phyloP scores from a whole-genome alignment of 2,113 vertebrate genomes.

The Xenopus tropicalis region DNA sequence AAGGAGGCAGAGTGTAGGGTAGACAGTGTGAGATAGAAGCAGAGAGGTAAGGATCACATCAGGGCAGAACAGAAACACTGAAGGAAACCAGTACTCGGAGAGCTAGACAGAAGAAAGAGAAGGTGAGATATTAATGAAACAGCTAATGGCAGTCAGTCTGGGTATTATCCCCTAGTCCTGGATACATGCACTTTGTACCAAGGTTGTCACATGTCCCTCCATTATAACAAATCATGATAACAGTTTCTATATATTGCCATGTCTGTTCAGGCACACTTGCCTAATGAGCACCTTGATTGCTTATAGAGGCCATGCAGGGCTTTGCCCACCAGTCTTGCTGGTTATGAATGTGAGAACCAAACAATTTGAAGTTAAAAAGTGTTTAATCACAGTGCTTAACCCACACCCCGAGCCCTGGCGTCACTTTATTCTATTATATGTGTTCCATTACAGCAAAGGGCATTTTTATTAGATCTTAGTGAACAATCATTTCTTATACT shows the following conservation, averaged over 20 bases:
- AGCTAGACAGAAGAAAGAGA: too few relatives aligned
- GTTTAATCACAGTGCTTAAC: too few relatives aligned
- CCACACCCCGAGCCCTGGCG: too few relatives aligned
- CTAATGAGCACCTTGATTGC: slow-evolving; percentile 32
- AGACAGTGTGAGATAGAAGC: background rate
- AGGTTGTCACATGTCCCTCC: slow-evolving; percentile 10
- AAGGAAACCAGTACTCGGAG: too few relatives aligned
- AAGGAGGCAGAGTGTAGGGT: background rate
- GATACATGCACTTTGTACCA: background rate
- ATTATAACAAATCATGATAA: slow-evolving; percentile 39
- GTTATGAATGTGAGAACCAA: too few relatives aligned
- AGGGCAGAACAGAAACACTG: too few relatives aligned
- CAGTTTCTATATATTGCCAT: slow-evolving; percentile 4
- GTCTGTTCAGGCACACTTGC: slow-evolving; percentile 16
- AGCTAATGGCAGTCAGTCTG: background rate
- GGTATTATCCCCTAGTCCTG: background rate
- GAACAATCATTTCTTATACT: too few relatives aligned
- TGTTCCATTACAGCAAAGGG: too few relatives aligned
- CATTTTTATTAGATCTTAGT: too few relatives aligned
- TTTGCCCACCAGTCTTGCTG: too few relatives aligned
- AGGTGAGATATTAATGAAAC: background rate
- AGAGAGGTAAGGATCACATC: background rate
- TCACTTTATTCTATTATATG: too few relatives aligned
- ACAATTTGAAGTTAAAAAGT: too few relatives aligned
- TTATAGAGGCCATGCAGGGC: slow-evolving; percentile 1